These are phyloP conservation scores for Archaeoteleia sp. DNA, from an alignment of 2,888 invertebrate genomes.

Conservation along the genomic window DNA sequence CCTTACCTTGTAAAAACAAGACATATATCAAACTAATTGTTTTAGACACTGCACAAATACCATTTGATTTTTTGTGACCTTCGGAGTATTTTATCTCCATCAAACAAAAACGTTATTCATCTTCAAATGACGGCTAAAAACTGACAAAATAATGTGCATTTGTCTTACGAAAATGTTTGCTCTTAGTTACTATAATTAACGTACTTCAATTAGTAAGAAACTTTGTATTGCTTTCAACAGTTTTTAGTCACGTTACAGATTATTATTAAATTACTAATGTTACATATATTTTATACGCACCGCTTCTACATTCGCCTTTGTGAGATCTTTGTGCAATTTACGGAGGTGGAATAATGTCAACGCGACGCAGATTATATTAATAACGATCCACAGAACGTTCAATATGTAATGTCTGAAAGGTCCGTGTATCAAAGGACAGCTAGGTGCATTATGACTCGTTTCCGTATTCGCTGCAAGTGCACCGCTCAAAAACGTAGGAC, in stretches of 20 bases:
- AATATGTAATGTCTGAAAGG: slow-evolving; percentile 93
- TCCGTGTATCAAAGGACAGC: slow-evolving; percentile 90
- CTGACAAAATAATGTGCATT: slow-evolving; percentile 7
- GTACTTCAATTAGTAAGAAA: too few species aligned
- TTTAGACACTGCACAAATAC: slow-evolving; percentile 11
- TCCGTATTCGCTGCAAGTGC: slow-evolving; percentile 88
- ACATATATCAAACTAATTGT: slow-evolving; percentile 2
- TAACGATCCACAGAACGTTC: slow-evolving; percentile 92
- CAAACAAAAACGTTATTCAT: slow-evolving; percentile 8
- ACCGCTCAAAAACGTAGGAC: slow-evolving; percentile 89
- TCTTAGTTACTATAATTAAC: too few species aligned
- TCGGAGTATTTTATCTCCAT: neutral
- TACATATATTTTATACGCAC: slow-evolving; percentile 65
- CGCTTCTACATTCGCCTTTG: slow-evolving; percentile 89
- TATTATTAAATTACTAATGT: too few species aligned
- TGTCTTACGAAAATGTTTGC: slow-evolving; percentile 4
- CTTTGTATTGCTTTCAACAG: too few species aligned
- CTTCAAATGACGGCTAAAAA: too few species aligned
- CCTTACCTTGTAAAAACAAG: slow-evolving; percentile 75
- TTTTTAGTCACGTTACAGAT: too few species aligned
- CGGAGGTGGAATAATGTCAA: slow-evolving; percentile 89
- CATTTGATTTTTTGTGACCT: neutral
- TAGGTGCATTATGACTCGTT: slow-evolving; percentile 85
- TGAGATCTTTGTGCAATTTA: slow-evolving; percentile 87
- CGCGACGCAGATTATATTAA: slow-evolving; percentile 88